Evolutionary conservation across 2,797 vertebrate species (phyloP).

Genomic region (Oreortyx pictus): DNA sequence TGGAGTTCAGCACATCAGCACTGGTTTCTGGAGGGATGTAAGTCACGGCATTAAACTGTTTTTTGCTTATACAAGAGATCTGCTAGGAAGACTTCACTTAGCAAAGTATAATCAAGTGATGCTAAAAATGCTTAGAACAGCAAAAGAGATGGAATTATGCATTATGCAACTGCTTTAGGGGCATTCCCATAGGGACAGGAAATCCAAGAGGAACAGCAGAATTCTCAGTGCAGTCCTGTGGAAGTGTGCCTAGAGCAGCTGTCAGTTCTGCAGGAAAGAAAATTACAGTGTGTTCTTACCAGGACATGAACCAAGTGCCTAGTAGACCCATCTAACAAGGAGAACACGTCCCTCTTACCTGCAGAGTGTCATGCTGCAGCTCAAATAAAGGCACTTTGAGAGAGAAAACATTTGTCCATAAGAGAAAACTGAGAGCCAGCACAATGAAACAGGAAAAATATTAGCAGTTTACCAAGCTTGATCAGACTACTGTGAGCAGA

Average conservation of each 20-base stretch:
- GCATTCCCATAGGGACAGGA: not conserved
- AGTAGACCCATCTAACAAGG: not conserved
- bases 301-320: too few relatives aligned
- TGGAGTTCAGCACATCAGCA: conserved; percentile 86
- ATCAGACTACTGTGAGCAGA: not conserved
- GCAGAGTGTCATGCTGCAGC: not conserved
- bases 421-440: not conserved
- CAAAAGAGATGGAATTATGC: not conserved
- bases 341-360: not conserved
- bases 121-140: not conserved
- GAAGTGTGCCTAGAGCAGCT: not conserved
- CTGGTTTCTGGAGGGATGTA: conserved; percentile 83
- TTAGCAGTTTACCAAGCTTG: not conserved
- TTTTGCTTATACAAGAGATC: not conserved
- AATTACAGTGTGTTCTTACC: not conserved
- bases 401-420: not conserved
- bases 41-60: not conserved
- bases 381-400: not conserved
- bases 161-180: not conserved
- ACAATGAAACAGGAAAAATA: not conserved
- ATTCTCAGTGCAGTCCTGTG: not conserved
- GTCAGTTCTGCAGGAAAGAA: not conserved
- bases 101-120: not conserved
- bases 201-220: not conserved
- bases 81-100: not conserved